phyloP scores from a whole-genome alignment of 35 echinoderm and acorn worm genomes.

The Eucidaris tribuloides region DNA sequence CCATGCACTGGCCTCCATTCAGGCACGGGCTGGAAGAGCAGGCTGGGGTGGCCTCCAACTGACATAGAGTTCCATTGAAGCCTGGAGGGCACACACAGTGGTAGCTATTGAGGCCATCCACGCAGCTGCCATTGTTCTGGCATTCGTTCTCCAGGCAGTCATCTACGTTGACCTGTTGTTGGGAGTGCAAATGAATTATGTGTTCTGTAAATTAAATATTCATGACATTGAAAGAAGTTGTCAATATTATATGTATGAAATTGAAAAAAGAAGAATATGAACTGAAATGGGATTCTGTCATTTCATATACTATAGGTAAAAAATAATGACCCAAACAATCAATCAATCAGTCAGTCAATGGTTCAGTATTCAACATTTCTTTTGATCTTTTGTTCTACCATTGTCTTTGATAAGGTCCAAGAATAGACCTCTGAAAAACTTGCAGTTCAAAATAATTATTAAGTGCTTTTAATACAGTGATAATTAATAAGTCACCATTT shows the following conservation, averaged over 20 bases:
- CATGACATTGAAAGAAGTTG: constrained; percentile 37
- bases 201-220: constrained; percentile 24
- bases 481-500: no score
- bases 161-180: constrained; percentile 28
- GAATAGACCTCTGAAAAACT: no score
- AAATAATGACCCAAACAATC: constrained; percentile 48
- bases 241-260: no score
- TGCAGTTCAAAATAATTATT: no score
- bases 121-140: constrained; percentile 66
- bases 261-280: no score
- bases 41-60: constrained; percentile 9
- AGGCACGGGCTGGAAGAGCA: constrained; percentile 43
- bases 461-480: no score
- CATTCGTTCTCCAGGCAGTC: constrained; percentile 50
- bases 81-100: constrained; percentile 47
- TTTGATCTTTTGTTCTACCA: constrained; percentile 30
- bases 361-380: constrained; percentile 48
- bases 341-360: constrained; percentile 46
- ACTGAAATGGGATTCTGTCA: no score
- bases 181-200: no score
- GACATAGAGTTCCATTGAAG: constrained; percentile 59
- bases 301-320: constrained; percentile 45
- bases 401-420: constrained; percentile 44
- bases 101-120: constrained; percentile 28
- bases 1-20: constrained; percentile 1